These are phyloP conservation scores for Empis livida DNA, from an alignment of 2,888 invertebrate species.

Conservation along the genomic window DNA sequence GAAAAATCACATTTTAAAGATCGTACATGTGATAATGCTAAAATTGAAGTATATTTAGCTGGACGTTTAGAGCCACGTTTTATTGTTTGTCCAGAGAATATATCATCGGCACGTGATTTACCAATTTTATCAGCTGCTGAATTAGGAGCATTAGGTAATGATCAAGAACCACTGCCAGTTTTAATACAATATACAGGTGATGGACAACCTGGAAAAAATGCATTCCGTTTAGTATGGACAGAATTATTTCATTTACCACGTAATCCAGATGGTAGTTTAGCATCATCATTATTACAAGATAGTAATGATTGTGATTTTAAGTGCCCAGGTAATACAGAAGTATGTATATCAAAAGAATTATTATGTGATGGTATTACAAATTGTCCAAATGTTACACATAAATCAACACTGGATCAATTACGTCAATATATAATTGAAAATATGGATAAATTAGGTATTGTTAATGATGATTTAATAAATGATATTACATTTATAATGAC, in stretches of 20 bases:
- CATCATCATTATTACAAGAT: conserved; percentile 63
- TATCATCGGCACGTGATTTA: conserved; percentile 63
- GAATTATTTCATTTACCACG: conserved; percentile 76
- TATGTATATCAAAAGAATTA: conserved; percentile 71
- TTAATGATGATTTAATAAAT: conserved; percentile 38
- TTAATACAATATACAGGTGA: conserved; percentile 62
- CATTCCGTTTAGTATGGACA: conserved; percentile 83
- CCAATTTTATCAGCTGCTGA: conserved; percentile 70
- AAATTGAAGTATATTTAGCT: conserved; percentile 68
- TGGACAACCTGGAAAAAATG: conserved; percentile 67
- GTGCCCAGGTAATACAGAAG: conserved; percentile 70
- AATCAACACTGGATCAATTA: conserved; percentile 35
- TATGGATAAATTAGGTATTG: conserved; percentile 42
- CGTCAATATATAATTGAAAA: conserved; percentile 47
- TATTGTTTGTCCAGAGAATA: conserved; percentile 75
- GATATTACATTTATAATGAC: conserved; percentile 43
- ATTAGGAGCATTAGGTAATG: conserved; percentile 45
- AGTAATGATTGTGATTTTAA: conserved; percentile 63
- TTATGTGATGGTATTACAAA: conserved; percentile 81
- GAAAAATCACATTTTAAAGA: conserved; percentile 78
- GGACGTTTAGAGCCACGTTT: conserved; percentile 60
- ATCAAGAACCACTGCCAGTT: conserved; percentile 50
- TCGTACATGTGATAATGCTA: conserved; percentile 73
- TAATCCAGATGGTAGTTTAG: conserved; percentile 65
- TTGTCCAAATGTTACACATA: conserved; percentile 59